Base-by-base conservation (phyloP, 2,113 vertebrate genomes). In the Notothenia coriiceps region DNA sequence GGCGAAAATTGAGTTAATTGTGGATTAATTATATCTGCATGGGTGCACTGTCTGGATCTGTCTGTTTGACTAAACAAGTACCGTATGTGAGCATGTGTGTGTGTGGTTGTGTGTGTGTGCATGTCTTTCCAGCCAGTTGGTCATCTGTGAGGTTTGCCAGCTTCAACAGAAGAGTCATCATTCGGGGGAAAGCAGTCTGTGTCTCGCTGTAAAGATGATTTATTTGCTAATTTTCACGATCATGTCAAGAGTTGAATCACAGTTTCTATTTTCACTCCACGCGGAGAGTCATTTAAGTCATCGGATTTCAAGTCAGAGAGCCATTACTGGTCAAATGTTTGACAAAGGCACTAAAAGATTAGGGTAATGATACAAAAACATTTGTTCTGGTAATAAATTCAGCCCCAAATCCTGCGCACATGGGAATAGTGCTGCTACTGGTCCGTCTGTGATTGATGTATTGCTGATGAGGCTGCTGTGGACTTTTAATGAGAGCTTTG, bases 61-160 rank as follows among this genome's bases (percentile, higher is more conserved):
- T 29, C 29, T 29, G 3, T 29, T 29, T 29, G 29, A 29, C 29
- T 4, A 29, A 29, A 29, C 29, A 29, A 29, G 29, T 29, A 29
- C 29, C 17, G 7, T 14, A 25, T 57, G 29, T 17, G 51, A 1
- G 29, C 2, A 56, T 70, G 61, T 57, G 7, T 13, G 17, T 8
- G 44, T 17, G 5, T 25, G 66, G 56, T 15, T 18, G 20, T 17
- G 51, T 10, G 44, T 51, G 57, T 46, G 33, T 5, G 55, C 46
- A 68, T 5, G 49, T 80, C 8, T 84, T 84, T 86, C 76, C 74
- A 70, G 70, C 13, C 12, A 64, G 6, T 12, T 59, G 68, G 49
- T 92, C 71, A 70, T 81, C 57, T 51, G 29, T 63, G 84, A 71
- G 40, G 47, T 75, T 77, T 69, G 72, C 78, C 83, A 86, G 80